phyloP scores from a whole-genome alignment of 2,113 vertebrate genomes.

The Nothocercus nigrocapillus region DNA sequence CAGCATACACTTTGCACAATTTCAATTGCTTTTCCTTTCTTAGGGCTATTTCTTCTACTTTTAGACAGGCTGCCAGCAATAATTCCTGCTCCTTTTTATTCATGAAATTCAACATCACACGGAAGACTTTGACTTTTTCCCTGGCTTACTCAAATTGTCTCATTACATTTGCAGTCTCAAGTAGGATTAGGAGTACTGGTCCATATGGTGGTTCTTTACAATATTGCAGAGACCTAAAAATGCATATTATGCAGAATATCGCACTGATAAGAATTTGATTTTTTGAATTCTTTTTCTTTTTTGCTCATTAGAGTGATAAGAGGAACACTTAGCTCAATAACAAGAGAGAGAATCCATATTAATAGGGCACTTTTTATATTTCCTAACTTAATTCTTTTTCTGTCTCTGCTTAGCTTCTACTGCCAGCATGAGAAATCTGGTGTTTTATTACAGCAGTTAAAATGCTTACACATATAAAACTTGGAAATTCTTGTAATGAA shows the following conservation, averaged over 20 bases:
- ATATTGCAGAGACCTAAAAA: background rate
- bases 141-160: slow-evolving; percentile 27
- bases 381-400: background rate
- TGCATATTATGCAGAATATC: background rate
- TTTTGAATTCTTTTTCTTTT: background rate
- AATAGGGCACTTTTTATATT: background rate
- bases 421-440: background rate
- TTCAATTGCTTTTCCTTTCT: background rate
- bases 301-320: background rate
- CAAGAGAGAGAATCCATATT: background rate
- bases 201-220: background rate
- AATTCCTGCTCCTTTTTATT: slow-evolving; percentile 39
- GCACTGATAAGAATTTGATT: background rate
- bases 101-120: slow-evolving; percentile 7
- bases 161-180: slow-evolving; percentile 22
- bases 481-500: background rate
- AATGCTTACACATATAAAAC: background rate
- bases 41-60: background rate
- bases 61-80: background rate
- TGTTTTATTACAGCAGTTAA: background rate
- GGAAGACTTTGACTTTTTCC: slow-evolving; percentile 14
- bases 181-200: slow-evolving; percentile 40
- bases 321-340: background rate
- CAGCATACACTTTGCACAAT: background rate
- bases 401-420: background rate